These are phyloP conservation scores for Bettongia penicillata DNA, from an alignment of 2,113 vertebrate genomes.

Conservation along the genomic window DNA sequence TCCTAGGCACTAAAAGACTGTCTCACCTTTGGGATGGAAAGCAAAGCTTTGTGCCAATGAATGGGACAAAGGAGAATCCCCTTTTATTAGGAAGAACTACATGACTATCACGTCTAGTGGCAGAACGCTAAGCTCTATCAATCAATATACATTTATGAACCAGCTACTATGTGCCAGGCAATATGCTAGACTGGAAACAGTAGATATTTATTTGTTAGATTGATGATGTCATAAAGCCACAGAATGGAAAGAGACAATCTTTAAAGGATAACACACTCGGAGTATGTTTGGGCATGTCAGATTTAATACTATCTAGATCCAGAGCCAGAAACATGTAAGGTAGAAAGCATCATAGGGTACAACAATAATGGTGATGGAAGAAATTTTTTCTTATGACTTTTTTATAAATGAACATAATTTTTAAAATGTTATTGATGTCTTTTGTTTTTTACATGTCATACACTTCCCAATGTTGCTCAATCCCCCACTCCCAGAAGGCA, in stretches of 20 bases:
- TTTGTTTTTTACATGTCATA: not conserved
- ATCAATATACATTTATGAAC: not conserved
- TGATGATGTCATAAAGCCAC: not conserved
- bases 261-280: not conserved
- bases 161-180: not conserved
- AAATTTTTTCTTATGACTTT: not conserved
- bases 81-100: not conserved
- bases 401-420: not conserved
- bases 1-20: not conserved
- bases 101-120: not conserved
- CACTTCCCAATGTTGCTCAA: not conserved
- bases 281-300: not conserved
- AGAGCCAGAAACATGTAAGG: not conserved
- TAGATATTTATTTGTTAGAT: not conserved
- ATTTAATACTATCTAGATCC: not conserved
- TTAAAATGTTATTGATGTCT: not conserved
- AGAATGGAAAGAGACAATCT: not conserved
- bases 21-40: not conserved
- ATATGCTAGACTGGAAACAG: not conserved
- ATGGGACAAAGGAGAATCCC: not conserved
- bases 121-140: not conserved
- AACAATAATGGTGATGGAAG: not conserved
- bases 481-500: not conserved
- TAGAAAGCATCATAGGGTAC: not conserved
- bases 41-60: not conserved